Evolutionary conservation across 2,797 vertebrate genomes (phyloP), one percentile per base, ranked within the genome.

Genomic region (Holocentrus rufus): DNA sequence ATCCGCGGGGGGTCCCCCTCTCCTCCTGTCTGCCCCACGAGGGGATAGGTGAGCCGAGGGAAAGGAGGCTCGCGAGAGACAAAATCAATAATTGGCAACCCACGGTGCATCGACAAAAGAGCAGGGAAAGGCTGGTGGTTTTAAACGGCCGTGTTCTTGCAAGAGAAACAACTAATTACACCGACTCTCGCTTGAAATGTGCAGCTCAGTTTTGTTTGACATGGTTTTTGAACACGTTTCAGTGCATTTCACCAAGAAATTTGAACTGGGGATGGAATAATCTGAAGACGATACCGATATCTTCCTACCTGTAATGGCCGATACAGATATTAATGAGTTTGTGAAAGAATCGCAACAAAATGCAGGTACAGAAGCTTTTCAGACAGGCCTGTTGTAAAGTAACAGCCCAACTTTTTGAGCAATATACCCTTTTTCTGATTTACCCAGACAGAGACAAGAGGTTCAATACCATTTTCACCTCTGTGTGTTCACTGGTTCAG

Each of bases 31-130:
- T 76, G n/a, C 74, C 71, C 73, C 23, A n/a, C 30, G n/a, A 1
- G 81, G 67, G 67, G 68, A 61, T 62, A 80, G 81, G 87, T 85
- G 81, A 86, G 80, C 60, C 18, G 72, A 71, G 76, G 77, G 52
- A 69, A 78, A 65, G 71, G 18, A 14, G 25, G 65, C 72, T 71
- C 11, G 1, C 30, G 72, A 68, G 65, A 30, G 74, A 77, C 60
- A 42, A 78, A 34, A 83, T 81, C 83, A 71, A 85, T 91, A 89
- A 87, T 73, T 79, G 72, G 74, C 5, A 2, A 65, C 77, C 65
- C 23, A 9, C 3, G 0, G 70, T 0, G 52, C 0, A 3, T 6
- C 18, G 54, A 85, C 74, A 78, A 80, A 78, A 58, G 73, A 65
- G 27, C 10, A 0, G 49, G 59, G 74, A 57, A 73, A 86, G 81